Evolutionary conservation across 2,888 invertebrate genomes (phyloP).

Genomic region (Tridacna gigas): DNA sequence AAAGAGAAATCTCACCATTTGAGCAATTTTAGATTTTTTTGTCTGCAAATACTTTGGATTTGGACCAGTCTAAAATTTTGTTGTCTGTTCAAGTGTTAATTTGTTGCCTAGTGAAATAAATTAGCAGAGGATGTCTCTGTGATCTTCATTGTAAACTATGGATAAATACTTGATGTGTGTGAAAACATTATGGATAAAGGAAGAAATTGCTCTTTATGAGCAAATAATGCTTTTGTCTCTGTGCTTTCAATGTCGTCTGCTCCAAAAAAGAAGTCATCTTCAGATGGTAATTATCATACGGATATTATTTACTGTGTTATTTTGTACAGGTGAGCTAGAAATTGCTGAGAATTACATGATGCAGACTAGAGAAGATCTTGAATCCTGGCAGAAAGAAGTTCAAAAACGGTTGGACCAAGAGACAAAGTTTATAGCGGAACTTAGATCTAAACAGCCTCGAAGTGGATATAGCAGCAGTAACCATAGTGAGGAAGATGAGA

Average conservation of each 20-base stretch:
- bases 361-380: slow-evolving; percentile 77
- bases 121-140: too few relatives aligned
- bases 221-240: not conserved
- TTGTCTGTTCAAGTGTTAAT: not conserved
- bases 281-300: too few relatives aligned
- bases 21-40: not conserved
- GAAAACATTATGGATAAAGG: not conserved
- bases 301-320: too few relatives aligned
- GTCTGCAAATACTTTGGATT: not conserved
- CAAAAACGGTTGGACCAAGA: slow-evolving; percentile 81
- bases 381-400: slow-evolving; percentile 82
- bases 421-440: slow-evolving; percentile 80
- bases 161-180: not conserved
- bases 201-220: not conserved
- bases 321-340: slow-evolving; percentile 65
- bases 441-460: slow-evolving; percentile 71
- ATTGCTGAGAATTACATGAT: slow-evolving; percentile 70
- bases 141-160: too few relatives aligned
- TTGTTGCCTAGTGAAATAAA: not conserved
- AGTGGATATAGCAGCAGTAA: slow-evolving; percentile 73
- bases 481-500: slow-evolving; percentile 68
- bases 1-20: not conserved
- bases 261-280: not conserved
- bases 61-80: not conserved
- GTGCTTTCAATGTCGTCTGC: not conserved